Evolutionary conservation across 2,888 invertebrate genomes (phyloP), one percentile per base, ranked within the genome.

Genomic region (Ophraella communa): DNA sequence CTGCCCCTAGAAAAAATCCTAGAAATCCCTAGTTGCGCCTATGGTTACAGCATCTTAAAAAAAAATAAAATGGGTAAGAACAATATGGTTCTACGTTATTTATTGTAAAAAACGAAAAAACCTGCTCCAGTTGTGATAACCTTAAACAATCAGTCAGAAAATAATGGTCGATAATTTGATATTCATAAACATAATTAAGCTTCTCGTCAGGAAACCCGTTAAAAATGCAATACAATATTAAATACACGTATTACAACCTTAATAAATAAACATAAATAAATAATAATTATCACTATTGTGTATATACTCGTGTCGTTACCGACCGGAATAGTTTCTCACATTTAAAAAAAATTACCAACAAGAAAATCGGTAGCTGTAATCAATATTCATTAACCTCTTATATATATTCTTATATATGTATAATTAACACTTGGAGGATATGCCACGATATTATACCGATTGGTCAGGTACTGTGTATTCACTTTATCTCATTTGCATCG

Each of bases 311-410:
- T 33, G 33, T 56, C 56, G 11, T 11, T 45, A 45, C 11, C n/a
- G 20, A 45, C 45, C 27, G 45, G 56, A 45, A 56, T 45, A 56
- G 17, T 56, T 30, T 56, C 23, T 56, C 18, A 30, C 56, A 45
- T 45, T 45, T 8, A 33, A 56, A 39, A 56, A 53, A 56, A 56
- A 56, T 44, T 56, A 56, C 23, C 27, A 44, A 24, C 56, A 45
- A 24, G 39, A 58, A 52, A 52, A 59, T 59, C 59, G 30, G 59
- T 59, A 59, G 59, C 59, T 18, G 42, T 51, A 59, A 59, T 59
- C 59, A 59, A 59, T 59, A 59, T 59, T 59, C 51, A 59, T 59
- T 30, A 30, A 58, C 20, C 49, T 49, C 47, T 58, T 52, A 59
- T n/a, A n/a, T n/a, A n/a, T 42, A 51, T 51, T 51, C 27, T 59